These are phyloP conservation scores for Meiosimyza decipiens DNA, from an alignment of 2,888 invertebrate genomes.

Conservation along the genomic window DNA sequence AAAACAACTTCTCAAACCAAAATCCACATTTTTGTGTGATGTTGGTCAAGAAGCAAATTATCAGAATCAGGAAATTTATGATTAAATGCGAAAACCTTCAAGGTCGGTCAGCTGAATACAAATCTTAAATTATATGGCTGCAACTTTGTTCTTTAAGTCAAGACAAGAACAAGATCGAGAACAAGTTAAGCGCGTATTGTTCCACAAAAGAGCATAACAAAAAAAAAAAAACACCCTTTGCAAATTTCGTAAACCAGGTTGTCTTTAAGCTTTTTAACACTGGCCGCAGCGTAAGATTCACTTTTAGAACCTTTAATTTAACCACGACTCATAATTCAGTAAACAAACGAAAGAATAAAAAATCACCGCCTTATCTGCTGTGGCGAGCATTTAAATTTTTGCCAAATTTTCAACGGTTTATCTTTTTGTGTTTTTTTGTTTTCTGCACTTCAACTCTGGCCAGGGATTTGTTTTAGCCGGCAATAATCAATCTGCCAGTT, in stretches of 20 bases:
- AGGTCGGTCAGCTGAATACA: slow-evolving; percentile 52
- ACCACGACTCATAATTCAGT: background rate
- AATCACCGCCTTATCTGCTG: background rate
- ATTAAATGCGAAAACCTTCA: slow-evolving; percentile 56
- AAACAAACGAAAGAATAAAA: background rate
- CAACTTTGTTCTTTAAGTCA: no score
- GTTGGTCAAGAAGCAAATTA: slow-evolving; percentile 1
- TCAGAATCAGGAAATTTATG: slow-evolving; percentile 55
- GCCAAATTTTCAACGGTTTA: background rate
- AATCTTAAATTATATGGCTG: no score
- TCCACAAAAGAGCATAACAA: no score
- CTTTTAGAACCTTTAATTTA: slow-evolving; percentile 24
- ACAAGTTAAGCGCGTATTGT: no score
- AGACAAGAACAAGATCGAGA: no score
- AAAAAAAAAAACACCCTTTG: no score
- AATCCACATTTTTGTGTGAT: slow-evolving; percentile 32
- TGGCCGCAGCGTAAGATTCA: slow-evolving; percentile 14
- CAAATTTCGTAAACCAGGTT: no score
- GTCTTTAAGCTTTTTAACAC: background rate
- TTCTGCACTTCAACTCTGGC: background rate
- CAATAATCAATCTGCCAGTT: slow-evolving; percentile 56
- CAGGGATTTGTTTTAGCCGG: slow-evolving; percentile 10
- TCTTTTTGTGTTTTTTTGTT: slow-evolving; percentile 37
- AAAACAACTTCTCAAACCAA: background rate
- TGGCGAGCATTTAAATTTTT: background rate